Conservation (phyloP, 2,797 vertebrate genomes). For the Fistularia tabacaria region DNA sequence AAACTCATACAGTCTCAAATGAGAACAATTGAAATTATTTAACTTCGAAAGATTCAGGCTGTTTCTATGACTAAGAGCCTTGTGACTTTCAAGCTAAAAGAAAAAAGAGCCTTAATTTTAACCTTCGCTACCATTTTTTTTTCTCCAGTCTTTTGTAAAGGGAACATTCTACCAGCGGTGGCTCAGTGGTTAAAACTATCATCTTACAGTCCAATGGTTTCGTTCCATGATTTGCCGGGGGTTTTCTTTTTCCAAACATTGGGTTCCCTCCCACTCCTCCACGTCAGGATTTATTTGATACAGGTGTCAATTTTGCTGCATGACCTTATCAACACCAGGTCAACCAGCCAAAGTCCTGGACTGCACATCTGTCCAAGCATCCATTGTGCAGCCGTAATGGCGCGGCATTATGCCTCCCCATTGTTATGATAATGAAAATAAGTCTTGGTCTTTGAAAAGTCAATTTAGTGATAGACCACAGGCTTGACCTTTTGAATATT, state of each 20-base stretch:
- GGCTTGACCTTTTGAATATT: constrained; percentile 11
- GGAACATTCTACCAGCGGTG: background rate
- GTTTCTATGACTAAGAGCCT: background rate
- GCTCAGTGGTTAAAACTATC: too few relatives aligned
- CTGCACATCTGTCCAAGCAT: constrained; percentile 40
- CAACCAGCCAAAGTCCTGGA: constrained; percentile 5
- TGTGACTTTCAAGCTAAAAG: background rate
- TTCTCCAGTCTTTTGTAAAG: background rate
- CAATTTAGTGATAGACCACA: constrained; percentile 21
- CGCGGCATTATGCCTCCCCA: constrained; percentile 18
- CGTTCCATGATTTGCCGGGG: too few relatives aligned
- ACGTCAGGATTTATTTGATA: background rate
- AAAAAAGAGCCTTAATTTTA: too few relatives aligned
- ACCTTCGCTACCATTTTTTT: background rate
- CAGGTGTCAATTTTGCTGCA: constrained; percentile 5
- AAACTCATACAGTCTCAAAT: constrained; percentile 15
- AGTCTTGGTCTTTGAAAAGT: constrained; percentile 34
- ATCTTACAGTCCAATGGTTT: too few relatives aligned
- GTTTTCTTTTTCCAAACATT: background rate
- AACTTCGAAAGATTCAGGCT: background rate
- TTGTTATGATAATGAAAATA: constrained; percentile 56
- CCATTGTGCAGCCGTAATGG: constrained; percentile 24
- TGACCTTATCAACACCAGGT: constrained; percentile 20
- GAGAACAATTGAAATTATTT: too few relatives aligned
- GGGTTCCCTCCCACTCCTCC: background rate